Conservation (phyloP, 1,140 invertebrate genomes). For the Ctenoplectra terminalis region DNA sequence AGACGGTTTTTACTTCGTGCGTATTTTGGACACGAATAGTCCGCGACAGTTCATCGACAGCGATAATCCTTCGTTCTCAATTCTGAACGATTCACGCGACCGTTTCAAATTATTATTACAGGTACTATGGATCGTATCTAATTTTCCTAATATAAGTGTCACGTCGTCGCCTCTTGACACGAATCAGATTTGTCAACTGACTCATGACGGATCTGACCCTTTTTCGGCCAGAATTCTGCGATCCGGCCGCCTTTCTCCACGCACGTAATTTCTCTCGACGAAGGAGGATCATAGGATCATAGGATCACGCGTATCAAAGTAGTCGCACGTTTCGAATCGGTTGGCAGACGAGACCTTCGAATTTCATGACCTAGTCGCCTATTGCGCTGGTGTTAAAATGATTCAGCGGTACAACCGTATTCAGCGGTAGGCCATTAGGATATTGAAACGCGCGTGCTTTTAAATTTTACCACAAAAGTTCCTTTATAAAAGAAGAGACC, state of each 20-base stretch:
- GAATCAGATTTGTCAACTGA: conserved; percentile 4
- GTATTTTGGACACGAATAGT: not conserved
- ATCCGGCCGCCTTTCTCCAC: conserved; percentile 34
- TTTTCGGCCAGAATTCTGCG: conserved; percentile 11
- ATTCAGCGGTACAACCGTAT: not conserved
- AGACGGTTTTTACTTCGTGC: not conserved
- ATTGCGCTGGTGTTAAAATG: not conserved
- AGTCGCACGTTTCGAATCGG: conserved; percentile 21
- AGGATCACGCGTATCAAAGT: conserved; percentile 30
- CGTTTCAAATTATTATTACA: not conserved
- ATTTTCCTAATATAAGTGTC: not conserved
- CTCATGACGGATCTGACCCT: conserved; percentile 41
- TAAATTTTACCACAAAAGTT: too few relatives aligned
- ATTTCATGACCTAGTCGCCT: not conserved
- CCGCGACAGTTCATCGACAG: not conserved
- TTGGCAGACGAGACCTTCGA: not conserved
- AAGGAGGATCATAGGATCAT: conserved; percentile 32
- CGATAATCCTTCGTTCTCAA: not conserved
- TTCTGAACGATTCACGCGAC: not conserved
- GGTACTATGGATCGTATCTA: not conserved
- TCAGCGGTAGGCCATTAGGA: not conserved
- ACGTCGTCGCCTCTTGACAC: not conserved
- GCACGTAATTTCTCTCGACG: conserved; percentile 42
- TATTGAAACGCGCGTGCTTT: not conserved
- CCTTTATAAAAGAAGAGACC: too few relatives aligned